Evolutionary conservation across 2,113 vertebrate genomes (phyloP).

Genomic region (Pelusios castaneus): DNA sequence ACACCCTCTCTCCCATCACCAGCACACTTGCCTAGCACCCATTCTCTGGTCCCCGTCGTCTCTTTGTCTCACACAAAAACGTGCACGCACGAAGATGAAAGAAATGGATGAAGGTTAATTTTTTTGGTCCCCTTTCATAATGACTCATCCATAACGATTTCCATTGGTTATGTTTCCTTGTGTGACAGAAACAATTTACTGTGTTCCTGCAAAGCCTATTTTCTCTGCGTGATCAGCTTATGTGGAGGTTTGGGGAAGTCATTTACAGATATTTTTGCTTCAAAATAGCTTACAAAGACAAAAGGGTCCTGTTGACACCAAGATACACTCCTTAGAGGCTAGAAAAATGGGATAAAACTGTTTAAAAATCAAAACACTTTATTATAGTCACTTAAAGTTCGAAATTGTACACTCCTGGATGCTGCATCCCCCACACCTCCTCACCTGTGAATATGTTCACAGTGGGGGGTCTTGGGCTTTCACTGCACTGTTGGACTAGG

Average conservation of each 20-base stretch:
- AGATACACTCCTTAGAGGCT: conserved; percentile 71
- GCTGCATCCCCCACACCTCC: conserved; percentile 23
- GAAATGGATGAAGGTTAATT: conserved; percentile 75
- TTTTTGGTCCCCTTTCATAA: conserved; percentile 75
- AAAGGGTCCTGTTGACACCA: conserved; percentile 78
- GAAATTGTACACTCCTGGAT: conserved; percentile 27
- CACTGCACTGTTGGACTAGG: accelerated
- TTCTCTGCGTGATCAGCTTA: conserved; percentile 84
- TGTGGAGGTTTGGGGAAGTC: conserved; percentile 80
- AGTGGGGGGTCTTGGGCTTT: neutral
- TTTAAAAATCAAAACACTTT: conserved; percentile 74
- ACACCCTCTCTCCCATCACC: neutral
- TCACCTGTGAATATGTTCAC: neutral
- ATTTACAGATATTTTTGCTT: conserved; percentile 82
- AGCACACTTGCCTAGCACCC: neutral
- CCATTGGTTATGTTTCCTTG: conserved; percentile 81
- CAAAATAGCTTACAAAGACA: conserved; percentile 84
- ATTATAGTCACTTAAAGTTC: conserved; percentile 65
- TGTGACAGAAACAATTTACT: conserved; percentile 86
- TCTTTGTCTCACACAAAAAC: neutral
- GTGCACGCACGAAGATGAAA: conserved; percentile 28
- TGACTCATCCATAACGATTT: conserved; percentile 82
- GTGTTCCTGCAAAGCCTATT: conserved; percentile 82
- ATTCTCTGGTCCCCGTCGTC: neutral
- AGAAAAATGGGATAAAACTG: conserved; percentile 70